These are phyloP conservation scores for Drosophila insularis DNA, from an alignment of 1,140 invertebrate genomes.

Conservation along the genomic window DNA sequence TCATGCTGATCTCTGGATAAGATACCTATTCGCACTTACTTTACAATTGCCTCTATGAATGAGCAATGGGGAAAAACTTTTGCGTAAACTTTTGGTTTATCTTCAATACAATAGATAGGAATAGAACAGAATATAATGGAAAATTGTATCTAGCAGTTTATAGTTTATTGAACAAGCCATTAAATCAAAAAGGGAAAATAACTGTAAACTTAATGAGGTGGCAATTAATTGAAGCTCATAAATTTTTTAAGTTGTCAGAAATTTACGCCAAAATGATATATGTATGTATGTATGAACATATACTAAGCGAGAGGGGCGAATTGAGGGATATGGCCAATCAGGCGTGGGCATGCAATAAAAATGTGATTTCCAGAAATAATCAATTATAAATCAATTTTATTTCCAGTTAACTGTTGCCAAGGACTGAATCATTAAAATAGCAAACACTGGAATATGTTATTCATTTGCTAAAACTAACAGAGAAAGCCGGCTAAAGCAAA, in stretches of 20 bases:
- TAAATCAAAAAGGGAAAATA: conserved; percentile 4
- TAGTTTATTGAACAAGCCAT: conserved; percentile 10
- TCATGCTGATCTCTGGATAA: conserved; percentile 41
- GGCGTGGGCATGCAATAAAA: too few species aligned
- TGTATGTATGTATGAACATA: too few species aligned
- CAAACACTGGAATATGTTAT: too few species aligned
- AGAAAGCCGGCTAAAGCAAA: too few species aligned
- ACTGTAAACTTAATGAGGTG: conserved; percentile 10
- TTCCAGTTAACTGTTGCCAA: too few species aligned
- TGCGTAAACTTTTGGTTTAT: background rate
- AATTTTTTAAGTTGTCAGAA: conserved; percentile 1
- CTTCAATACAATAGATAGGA: background rate
- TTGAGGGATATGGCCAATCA: background rate
- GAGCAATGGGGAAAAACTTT: background rate
- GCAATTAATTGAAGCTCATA: conserved; percentile 8
- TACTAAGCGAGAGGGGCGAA: background rate
- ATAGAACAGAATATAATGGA: too few species aligned
- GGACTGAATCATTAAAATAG: too few species aligned
- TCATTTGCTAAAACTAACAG: too few species aligned
- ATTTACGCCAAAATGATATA: background rate
- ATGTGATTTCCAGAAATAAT: too few species aligned
- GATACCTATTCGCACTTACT: conserved; percentile 10
- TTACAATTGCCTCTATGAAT: conserved; percentile 1
- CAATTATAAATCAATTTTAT: too few species aligned
- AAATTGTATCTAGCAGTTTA: background rate